Conservation (phyloP, 2,113 vertebrate species). For the Hippopotamus amphibius region DNA sequence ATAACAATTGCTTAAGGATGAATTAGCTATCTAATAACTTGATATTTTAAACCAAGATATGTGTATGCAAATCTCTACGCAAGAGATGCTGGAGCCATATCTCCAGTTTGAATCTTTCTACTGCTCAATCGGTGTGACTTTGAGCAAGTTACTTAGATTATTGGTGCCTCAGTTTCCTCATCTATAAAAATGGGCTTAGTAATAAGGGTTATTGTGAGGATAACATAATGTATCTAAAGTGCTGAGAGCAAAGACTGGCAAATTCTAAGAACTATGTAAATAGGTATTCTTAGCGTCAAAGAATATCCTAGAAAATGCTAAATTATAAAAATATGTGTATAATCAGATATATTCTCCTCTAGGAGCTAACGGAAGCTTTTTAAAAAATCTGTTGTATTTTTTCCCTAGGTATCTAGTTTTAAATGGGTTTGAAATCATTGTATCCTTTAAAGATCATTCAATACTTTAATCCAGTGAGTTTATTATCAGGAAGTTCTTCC, state of each 20-base stretch:
- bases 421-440: conserved; percentile 25
- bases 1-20: not conserved
- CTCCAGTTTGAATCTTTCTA: not conserved
- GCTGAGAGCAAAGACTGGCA: not conserved
- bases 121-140: not conserved
- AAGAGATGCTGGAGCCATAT: not conserved
- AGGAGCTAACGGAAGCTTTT: not conserved
- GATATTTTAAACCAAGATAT: conserved; percentile 16
- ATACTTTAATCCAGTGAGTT: not conserved
- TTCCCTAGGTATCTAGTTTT: not conserved
- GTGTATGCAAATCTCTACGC: not conserved
- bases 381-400: not conserved
- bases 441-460: conserved; percentile 57
- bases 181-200: not conserved
- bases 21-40: not conserved
- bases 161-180: not conserved
- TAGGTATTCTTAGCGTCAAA: conserved; percentile 1
- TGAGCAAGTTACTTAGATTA: not conserved
- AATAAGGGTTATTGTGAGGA: not conserved
- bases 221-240: not conserved
- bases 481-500: conserved; percentile 44
- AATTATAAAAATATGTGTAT: not conserved
- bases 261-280: not conserved
- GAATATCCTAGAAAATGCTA: not conserved
- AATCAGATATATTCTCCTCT: not conserved